Conservation (phyloP, 2,797 vertebrate species). For the Notoglanidium macrostoma region DNA sequence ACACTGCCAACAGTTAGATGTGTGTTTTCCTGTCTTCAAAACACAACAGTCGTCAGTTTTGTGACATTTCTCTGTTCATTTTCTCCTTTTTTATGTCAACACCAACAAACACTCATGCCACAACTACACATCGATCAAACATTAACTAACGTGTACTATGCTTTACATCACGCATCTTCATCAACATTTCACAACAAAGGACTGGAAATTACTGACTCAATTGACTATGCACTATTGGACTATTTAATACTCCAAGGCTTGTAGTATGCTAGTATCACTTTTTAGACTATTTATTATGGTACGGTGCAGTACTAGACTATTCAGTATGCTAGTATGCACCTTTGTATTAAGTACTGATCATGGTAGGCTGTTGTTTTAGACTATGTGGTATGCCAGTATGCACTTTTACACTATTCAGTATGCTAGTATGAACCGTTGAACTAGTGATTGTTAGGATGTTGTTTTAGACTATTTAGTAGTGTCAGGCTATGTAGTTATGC, state of each 20-base stretch:
- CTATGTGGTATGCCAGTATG: neutral
- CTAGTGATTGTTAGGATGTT: neutral
- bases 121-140: neutral
- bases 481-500: neutral
- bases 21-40: neutral
- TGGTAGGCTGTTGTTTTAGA: neutral
- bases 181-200: neutral
- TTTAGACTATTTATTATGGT: neutral
- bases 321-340: neutral
- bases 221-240: neutral
- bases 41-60: neutral
- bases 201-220: neutral
- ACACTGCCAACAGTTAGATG: slow-evolving; percentile 24
- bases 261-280: neutral
- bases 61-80: neutral
- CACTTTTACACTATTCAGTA: neutral
- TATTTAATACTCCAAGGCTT: neutral
- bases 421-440: neutral
- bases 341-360: neutral
- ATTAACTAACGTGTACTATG: neutral
- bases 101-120: too few relatives aligned
- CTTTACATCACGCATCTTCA: neutral
- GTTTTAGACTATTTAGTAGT: neutral
- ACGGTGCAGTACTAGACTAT: neutral
- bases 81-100: neutral